phyloP scores from a whole-genome alignment of 1,140 invertebrate species.

The Drosophila lacertosa region DNA sequence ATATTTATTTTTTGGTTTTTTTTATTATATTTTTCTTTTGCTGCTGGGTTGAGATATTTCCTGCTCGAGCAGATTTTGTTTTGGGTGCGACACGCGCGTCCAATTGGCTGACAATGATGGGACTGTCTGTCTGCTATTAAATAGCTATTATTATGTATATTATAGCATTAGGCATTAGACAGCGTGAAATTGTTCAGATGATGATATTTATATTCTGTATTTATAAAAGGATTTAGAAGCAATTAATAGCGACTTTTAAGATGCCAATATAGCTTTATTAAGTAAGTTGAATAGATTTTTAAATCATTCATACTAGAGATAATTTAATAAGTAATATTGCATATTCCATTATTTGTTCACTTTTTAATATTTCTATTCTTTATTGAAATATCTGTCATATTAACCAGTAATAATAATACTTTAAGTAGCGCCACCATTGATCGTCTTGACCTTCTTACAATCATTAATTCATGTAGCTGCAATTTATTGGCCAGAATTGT shows the following conservation, averaged over 20 bases:
- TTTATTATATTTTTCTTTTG: constrained; percentile 1
- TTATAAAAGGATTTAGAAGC: too few relatives aligned
- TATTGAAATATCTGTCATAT: neutral
- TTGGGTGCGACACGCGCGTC: constrained; percentile 57
- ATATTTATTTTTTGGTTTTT: constrained; percentile 58
- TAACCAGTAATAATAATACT: too few relatives aligned
- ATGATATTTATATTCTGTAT: neutral
- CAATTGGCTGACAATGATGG: constrained; percentile 43
- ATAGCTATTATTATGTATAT: neutral
- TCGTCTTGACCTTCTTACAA: constrained; percentile 11
- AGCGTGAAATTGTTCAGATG: constrained; percentile 1
- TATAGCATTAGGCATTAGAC: constrained; percentile 6
- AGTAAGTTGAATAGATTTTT: too few relatives aligned
- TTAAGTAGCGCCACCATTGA: constrained; percentile 11
- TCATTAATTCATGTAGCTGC: constrained; percentile 1
- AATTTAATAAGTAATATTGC: too few relatives aligned
- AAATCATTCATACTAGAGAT: too few relatives aligned
- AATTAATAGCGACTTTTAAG: too few relatives aligned
- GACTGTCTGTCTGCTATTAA: constrained; percentile 6
- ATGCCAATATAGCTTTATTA: too few relatives aligned
- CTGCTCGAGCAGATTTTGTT: constrained; percentile 44
- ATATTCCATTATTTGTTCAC: neutral
- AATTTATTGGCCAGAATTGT: neutral
- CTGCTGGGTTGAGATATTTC: constrained; percentile 44
- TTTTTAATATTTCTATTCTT: neutral